A percentile compares a stretch with the other conserved stretches of the same genome.
phyloP scores from a whole-genome alignment of 2,888 invertebrate genomes.

The Nebria salina region DNA sequence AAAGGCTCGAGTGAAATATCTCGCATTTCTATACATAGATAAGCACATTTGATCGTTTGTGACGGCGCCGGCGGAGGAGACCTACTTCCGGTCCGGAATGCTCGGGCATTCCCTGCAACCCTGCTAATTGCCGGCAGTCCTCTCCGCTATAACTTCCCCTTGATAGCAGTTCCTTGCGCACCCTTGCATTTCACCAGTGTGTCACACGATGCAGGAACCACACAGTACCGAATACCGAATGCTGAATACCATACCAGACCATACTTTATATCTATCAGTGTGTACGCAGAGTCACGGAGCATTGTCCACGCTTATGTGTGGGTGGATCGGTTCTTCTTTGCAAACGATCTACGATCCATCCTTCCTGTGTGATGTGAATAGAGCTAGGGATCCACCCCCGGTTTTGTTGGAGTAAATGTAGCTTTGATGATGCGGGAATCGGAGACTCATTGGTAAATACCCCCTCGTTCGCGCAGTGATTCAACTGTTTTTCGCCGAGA shows the following conservation, averaged over 20 bases:
- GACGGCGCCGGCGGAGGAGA: not conserved
- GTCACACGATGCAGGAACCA: not conserved
- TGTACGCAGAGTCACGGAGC: not conserved
- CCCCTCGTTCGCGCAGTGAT: constrained; percentile 36
- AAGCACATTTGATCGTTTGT: constrained; percentile 13
- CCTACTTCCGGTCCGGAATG: constrained; percentile 52
- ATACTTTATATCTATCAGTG: constrained; percentile 23
- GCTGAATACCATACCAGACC: not conserved
- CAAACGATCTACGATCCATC: constrained; percentile 31
- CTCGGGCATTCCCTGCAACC: constrained; percentile 60
- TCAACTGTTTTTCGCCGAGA: constrained; percentile 38
- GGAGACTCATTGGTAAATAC: constrained; percentile 43
- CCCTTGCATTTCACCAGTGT: constrained; percentile 14
- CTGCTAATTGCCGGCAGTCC: constrained; percentile 64
- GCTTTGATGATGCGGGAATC: constrained; percentile 44
- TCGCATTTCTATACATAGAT: not conserved
- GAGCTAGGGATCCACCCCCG: constrained; percentile 19
- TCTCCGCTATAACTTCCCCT: constrained; percentile 52
- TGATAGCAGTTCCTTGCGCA: not conserved
- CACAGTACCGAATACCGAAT: not conserved
- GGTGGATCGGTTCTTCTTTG: constrained; percentile 27
- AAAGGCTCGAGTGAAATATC: not conserved
- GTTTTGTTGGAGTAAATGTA: constrained; percentile 38
- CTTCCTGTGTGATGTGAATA: not conserved
- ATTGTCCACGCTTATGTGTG: constrained; percentile 14